Base-by-base conservation (phyloP, 2,888 invertebrate species). In the Magallana nippona region DNA sequence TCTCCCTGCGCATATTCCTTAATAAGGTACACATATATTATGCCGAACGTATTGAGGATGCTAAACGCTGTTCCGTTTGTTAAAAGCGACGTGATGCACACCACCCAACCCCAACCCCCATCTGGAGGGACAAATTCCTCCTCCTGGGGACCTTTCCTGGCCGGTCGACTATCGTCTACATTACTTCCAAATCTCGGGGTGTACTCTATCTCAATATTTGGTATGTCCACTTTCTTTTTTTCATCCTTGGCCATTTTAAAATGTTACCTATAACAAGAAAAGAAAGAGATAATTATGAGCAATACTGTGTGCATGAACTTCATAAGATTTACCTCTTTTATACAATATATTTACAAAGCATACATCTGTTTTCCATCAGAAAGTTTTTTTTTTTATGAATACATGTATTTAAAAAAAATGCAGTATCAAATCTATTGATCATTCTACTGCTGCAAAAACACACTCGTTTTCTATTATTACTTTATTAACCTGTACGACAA, bases 41-140 rank as follows among this genome's bases (percentile, higher is more conserved):
- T 96, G 89, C 98, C 97, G 93, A 97, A 98, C 0, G 97, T 97
- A 95, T 98, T 98, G 92, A 98, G 97, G 78, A 97, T 96, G 79
- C 98, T 97, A 94, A 98, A 98, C 82, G 98, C 95, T 81, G 98
- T 96, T 10, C 98, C 98, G 94, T 98, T 98, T 91, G 97, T 97
- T 85, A 97, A 95, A 94, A 98, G 97, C 85, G 98, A 97, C 77
- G 96, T 97, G 71, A 97, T 63, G 95, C 98, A 96, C 19, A 98
- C 96, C 86, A 96, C 94, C 96, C 97, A 97, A 0, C 97, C 98
- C 91, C 97, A 95, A 17, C 97, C 97, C 15, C 97, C 97, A 94
- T 98, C 93, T 10, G 92, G 91, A 13, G 90, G 91, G 0, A 86
- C 83, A 82, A 90, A 90, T 56, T 87, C 89, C 17, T 63, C 79